A percentile compares a stretch with the other conserved stretches of the same genome.
phyloP scores from a whole-genome alignment of 1,140 invertebrate genomes.

The Drosophila cardini region DNA sequence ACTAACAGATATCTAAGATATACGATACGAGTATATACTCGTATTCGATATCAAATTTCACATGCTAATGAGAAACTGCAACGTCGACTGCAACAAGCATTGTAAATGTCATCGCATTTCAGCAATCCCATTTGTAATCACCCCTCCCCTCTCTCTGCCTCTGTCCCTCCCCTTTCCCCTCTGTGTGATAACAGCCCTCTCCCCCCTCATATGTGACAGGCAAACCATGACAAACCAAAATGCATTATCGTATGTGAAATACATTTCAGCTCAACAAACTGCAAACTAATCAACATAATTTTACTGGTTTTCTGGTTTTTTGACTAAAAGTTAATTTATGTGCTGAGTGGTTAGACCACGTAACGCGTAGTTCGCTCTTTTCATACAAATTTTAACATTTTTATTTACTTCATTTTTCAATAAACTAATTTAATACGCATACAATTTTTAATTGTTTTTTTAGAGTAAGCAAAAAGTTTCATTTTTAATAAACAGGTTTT shows the following conservation, averaged over 20 bases:
- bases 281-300: conserved; percentile 72
- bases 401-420: no score
- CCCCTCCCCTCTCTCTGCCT: not conserved
- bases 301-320: conserved; percentile 33
- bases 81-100: conserved; percentile 24
- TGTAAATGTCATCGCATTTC: conserved; percentile 33
- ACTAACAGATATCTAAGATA: not conserved
- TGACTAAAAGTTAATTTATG: conserved; percentile 59
- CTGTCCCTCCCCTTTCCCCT: not conserved
- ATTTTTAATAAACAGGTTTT: no score
- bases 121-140: not conserved
- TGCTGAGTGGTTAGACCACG: not conserved
- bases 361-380: no score
- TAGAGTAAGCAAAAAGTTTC: no score
- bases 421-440: no score
- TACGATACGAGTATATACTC: not conserved
- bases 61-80: conserved; percentile 46
- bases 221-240: conserved; percentile 15
- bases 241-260: conserved; percentile 42
- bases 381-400: no score
- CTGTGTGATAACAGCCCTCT: no score
- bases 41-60: conserved; percentile 11
- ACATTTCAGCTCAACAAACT: conserved; percentile 45
- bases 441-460: no score
- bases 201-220: no score